Evolutionary conservation across 2,888 invertebrate genomes (phyloP).

Genomic region (Ethmia dodecea): DNA sequence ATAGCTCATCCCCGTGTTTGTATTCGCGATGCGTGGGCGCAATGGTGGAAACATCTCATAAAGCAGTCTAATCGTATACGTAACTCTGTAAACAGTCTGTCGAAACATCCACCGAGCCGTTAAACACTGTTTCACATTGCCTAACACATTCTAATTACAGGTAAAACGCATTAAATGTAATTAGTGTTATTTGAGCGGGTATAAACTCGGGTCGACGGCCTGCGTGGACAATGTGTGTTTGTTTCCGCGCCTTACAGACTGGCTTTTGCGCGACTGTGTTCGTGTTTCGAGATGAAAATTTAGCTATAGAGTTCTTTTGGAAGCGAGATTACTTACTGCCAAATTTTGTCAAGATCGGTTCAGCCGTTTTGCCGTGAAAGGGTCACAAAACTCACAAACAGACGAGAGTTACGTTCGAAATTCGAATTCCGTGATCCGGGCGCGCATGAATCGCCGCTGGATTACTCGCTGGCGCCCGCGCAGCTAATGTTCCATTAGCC

Average conservation of each 20-base stretch:
- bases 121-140: slow-evolving; percentile 61
- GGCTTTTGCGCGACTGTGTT: too few species aligned
- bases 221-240: slow-evolving; percentile 27
- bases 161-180: slow-evolving; percentile 70
- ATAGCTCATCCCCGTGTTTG: slow-evolving; percentile 46
- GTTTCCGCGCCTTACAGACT: slow-evolving; percentile 35
- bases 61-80: slow-evolving; percentile 53
- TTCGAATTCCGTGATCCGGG: too few species aligned
- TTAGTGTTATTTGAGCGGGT: slow-evolving; percentile 68
- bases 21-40: slow-evolving; percentile 53
- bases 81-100: slow-evolving; percentile 43
- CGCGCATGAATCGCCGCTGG: too few species aligned
- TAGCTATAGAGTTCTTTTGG: too few species aligned
- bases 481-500: too few species aligned
- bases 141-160: slow-evolving; percentile 73
- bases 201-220: slow-evolving; percentile 35
- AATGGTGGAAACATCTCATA: slow-evolving; percentile 52
- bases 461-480: too few species aligned
- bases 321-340: too few species aligned
- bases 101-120: slow-evolving; percentile 35
- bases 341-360: too few species aligned
- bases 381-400: too few species aligned
- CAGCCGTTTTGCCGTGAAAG: too few species aligned
- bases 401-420: too few species aligned
- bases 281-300: too few species aligned